Base-by-base conservation (phyloP, 2,797 vertebrate species). In the Bradypodion pumilum region DNA sequence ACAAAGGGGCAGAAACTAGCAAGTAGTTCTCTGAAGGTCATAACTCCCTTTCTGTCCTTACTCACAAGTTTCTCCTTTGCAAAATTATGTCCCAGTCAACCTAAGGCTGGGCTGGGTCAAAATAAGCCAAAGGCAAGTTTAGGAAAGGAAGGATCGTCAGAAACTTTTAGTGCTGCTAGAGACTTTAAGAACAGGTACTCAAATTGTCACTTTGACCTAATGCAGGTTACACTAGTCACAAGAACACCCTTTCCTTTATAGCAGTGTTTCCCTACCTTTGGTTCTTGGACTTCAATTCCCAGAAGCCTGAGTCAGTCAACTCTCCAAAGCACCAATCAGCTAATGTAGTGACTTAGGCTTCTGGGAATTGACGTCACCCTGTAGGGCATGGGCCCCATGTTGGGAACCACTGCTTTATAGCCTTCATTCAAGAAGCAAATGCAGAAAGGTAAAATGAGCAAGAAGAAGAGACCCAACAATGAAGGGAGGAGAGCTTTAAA, bases 61-160 rank as follows among this genome's bases (percentile, higher is more conserved):
- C 23, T 42, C 32, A 7, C 76, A 19, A 19, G 60, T 1, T 74
- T 86, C 44, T n/a, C 74, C 44, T 49, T 29, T 32, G 4, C 7
- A 83, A 29, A 75, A 82, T 12, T 15, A 7, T 23, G 2, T 2
- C 25, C 66, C 0, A 3, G 40, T 42, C 49, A 29, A 15, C 72
- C 25, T 66, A 81, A 37, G 85, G 62, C 69, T 81, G 66, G 68
- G 49, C 63, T 1, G 60, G 77, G 15, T 37, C 82, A 46, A 21
- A 74, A 5, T 35, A 72, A 62, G 8, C 0, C 1, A 16, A 59
- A 0, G 12, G 63, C 1, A 0, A 0, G 27, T 23, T 5, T 27
- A 0, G 42, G 23, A 65, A 25, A 56, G 46, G 7, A 49, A 49
- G 46, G 46, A 7, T 49, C 46, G 49, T 49, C 46, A 49, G 46